phyloP scores from a whole-genome alignment of 2,888 invertebrate species.

The Doris montereyensis region DNA sequence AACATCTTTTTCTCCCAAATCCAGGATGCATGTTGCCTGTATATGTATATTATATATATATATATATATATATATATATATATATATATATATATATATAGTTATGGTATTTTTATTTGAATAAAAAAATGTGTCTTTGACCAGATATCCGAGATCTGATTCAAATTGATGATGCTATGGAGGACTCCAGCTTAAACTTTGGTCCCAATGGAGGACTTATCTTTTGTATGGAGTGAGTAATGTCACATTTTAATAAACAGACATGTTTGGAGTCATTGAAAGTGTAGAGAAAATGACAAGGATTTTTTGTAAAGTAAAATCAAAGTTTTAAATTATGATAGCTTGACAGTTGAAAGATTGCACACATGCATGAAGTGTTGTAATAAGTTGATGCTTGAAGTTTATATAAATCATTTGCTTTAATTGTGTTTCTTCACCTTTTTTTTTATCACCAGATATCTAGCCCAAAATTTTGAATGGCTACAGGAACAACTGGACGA shows the following conservation, averaged over 20 bases:
- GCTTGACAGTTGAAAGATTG: no score
- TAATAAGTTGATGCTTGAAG: background rate
- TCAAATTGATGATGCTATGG: constrained; percentile 93
- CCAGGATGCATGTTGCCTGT: background rate
- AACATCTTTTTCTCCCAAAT: no score
- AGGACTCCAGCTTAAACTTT: constrained; percentile 91
- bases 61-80: background rate
- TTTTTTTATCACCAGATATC: constrained; percentile 78
- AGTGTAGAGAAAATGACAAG: no score
- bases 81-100: no score
- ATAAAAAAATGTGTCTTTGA: no score
- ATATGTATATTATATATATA: no score
- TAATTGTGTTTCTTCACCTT: background rate
- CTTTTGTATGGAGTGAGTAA: constrained; percentile 90
- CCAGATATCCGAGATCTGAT: constrained; percentile 81
- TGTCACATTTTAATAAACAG: background rate
- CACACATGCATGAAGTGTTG: background rate
- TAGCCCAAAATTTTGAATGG: constrained; percentile 94
- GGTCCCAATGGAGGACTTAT: constrained; percentile 98
- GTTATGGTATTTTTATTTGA: no score
- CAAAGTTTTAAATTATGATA: no score
- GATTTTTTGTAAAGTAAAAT: no score
- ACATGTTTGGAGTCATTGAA: background rate
- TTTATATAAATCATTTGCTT: background rate
- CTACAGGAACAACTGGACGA: constrained; percentile 88